Evolutionary conservation across 2,888 invertebrate genomes (phyloP), one percentile per base, ranked within the genome.

Genomic region (Oxycera nigricornis): DNA sequence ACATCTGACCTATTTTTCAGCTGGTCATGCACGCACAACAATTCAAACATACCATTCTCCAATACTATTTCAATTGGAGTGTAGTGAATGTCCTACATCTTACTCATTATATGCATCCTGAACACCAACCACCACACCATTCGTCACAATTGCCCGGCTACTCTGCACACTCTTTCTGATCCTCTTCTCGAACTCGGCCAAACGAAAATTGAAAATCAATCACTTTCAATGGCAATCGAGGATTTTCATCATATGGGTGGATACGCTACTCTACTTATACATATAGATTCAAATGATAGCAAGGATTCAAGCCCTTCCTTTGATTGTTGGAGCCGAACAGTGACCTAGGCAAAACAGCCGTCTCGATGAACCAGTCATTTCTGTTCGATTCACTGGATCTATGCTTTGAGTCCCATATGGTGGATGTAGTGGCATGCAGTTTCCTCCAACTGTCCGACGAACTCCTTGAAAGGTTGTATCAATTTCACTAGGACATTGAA

Each of bases 161-260:
- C 17, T 46, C 46, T n/a, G 14, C 57, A 2, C 57, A 57, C 57
- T 57, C 26, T 14, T 26, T 2, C 57, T 20, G 22, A 24, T 4
- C 17, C 17, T 11, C 46, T n/a, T 46, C n/a, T 46, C 17, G 46
- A 17, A 14, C 46, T 62, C 62, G 1, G 20, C 14, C 30, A 35
- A 55, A 70, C 31, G 70, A 55, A 52, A 70, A 31, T 52, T 70
- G 70, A 70, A 70, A 70, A 70, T 70, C 70, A 55, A 70, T 70
- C 55, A 55, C 31, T 70, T 26, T 31, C 52, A 31, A 52, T 55
- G 52, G 46, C 52, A 70, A 70, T 52, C n/a, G 55, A 52, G 55
- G 11, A 55, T 55, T 70, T 22, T 35, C 52, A 65, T 24, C 65
- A 39, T 30, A 59, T n/a, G n/a, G n/a, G n/a, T n/a, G n/a, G n/a